These are phyloP conservation scores for Heteromurus nitidus DNA, from an alignment of 2,888 invertebrate species.

Conservation along the genomic window DNA sequence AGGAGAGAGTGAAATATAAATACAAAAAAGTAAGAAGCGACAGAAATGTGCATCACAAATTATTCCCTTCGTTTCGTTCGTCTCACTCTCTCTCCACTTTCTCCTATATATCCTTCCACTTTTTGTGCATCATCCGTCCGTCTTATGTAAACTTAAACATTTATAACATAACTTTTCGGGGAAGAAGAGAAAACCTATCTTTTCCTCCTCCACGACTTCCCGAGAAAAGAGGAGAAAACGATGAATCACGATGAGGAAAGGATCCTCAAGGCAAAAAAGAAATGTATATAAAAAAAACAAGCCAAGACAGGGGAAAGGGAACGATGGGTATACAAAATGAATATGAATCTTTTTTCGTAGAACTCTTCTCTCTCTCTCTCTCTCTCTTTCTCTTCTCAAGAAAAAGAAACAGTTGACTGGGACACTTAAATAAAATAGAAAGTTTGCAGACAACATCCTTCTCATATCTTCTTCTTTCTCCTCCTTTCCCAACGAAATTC, in stretches of 20 bases:
- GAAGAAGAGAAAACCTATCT: too few relatives aligned
- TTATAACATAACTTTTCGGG: constrained; percentile 20
- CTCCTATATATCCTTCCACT: background rate
- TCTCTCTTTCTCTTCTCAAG: constrained; percentile 20
- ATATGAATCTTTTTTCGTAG: constrained; percentile 38
- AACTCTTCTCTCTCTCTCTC: too few relatives aligned
- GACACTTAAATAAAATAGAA: constrained; percentile 55
- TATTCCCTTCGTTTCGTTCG: constrained; percentile 43
- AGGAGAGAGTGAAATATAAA: constrained; percentile 6
- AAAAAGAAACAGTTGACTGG: constrained; percentile 30
- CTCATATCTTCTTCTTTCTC: constrained; percentile 21
- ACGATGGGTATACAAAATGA: constrained; percentile 20
- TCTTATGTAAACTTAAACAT: constrained; percentile 37
- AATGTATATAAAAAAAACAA: constrained; percentile 25
- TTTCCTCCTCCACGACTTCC: background rate
- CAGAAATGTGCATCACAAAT: constrained; percentile 56
- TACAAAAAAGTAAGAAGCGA: constrained; percentile 31
- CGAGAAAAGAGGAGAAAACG: constrained; percentile 16
- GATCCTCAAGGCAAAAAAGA: constrained; percentile 41
- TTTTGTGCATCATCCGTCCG: constrained; percentile 28
- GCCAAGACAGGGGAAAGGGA: constrained; percentile 20
- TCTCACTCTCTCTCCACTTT: background rate
- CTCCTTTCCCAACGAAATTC: constrained; percentile 6
- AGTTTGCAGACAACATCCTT: constrained; percentile 30
- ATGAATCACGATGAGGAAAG: constrained; percentile 44